phyloP scores from a whole-genome alignment of 2,797 vertebrate genomes.

The Sebastes itinus region DNA sequence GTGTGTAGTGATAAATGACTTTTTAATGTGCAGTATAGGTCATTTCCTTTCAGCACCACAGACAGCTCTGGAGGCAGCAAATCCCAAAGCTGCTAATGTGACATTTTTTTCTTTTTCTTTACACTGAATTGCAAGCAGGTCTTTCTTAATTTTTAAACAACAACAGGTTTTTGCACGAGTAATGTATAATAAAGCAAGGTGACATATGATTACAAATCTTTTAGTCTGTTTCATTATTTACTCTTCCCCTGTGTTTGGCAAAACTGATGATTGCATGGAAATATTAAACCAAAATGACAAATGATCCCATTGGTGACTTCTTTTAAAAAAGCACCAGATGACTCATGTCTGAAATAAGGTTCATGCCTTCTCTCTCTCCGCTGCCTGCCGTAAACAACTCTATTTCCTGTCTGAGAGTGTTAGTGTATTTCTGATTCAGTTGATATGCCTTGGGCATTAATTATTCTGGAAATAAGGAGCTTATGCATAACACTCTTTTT shows the following conservation, averaged over 20 bases:
- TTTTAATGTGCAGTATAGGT: background rate
- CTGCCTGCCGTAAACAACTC: background rate
- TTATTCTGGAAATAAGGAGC: background rate
- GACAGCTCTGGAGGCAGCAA: background rate
- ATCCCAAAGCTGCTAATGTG: background rate
- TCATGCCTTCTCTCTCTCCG: background rate
- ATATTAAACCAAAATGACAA: background rate
- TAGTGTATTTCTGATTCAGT: background rate
- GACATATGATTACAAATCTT: background rate
- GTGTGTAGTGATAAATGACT: background rate
- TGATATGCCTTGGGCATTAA: background rate
- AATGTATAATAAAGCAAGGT: background rate
- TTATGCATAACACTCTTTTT: background rate
- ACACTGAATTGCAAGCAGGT: background rate
- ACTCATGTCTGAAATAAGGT: background rate
- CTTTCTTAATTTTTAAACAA: background rate
- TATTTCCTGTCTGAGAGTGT: background rate
- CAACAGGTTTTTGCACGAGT: background rate
- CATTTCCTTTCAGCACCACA: background rate
- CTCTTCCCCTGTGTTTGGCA: background rate
- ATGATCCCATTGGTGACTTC: background rate
- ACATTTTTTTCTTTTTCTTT: background rate
- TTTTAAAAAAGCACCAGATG: background rate
- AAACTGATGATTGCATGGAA: constrained; percentile 7
- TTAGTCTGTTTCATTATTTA: constrained; percentile 4